Conservation (phyloP, 2,113 vertebrate species). For the human region GRCh38 chr2:148200501-148201000, state of each 20-base stretch:
- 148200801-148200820: not conserved
- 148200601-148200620: no score
- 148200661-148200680: no score
- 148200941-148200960: not conserved
- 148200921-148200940: not conserved
- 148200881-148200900: not conserved
- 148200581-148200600: no score
- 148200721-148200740: not conserved
- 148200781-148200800: not conserved
- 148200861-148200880: not conserved
- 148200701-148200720: not conserved
- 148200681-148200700: no score
- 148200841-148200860: not conserved
- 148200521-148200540: no score
- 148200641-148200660: no score
- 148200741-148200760: not conserved
- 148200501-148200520: no score
- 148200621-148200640: no score
- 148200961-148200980: not conserved
- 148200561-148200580: no score
- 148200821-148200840: not conserved
- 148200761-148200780: conserved; percentile 6
- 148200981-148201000: not conserved
- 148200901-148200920: not conserved
- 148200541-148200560: no score